Evolutionary conservation across 2,797 vertebrate genomes (phyloP).

Genomic region (Antrozous pallidus): DNA sequence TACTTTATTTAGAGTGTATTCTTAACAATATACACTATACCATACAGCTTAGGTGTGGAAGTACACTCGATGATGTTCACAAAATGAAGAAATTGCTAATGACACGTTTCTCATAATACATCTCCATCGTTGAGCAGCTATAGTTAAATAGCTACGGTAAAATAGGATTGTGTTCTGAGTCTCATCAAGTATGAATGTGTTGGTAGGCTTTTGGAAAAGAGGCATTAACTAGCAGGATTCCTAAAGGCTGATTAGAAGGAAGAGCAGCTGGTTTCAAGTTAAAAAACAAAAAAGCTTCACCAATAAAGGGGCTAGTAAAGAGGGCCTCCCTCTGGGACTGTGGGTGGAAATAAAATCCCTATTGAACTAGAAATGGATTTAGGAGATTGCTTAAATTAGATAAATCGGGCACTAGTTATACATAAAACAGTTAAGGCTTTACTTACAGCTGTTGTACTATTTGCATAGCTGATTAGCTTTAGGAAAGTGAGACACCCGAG

Average conservation of each 20-base stretch:
- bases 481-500: background rate
- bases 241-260: background rate
- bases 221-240: background rate
- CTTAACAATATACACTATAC: background rate
- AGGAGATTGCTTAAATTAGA: background rate
- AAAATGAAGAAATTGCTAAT: background rate
- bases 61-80: background rate
- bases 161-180: background rate
- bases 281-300: background rate
- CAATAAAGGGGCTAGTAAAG: background rate
- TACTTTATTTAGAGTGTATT: background rate
- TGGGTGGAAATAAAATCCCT: background rate
- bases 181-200: background rate
- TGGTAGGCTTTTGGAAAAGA: background rate
- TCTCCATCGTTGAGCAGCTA: background rate
- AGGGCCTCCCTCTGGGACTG: background rate
- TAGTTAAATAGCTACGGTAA: background rate
- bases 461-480: background rate
- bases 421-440: background rate
- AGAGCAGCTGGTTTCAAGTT: background rate
- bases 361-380: background rate
- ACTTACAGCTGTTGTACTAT: background rate
- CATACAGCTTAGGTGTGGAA: background rate
- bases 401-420: background rate
- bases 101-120: background rate